Evolutionary conservation across 2,113 vertebrate genomes (phyloP).

Genomic region (Amphiprion percula): DNA sequence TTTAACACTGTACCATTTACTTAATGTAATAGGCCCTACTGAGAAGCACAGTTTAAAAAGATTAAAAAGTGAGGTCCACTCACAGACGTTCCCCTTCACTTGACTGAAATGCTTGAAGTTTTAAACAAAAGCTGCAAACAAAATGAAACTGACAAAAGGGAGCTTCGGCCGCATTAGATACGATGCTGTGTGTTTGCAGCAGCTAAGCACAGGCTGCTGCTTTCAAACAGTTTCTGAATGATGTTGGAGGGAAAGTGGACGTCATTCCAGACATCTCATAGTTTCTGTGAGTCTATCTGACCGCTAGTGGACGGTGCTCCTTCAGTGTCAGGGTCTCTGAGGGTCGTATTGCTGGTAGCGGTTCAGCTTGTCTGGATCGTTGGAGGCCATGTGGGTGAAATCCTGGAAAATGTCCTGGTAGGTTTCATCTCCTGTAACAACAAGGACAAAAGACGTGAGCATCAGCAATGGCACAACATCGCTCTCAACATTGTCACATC

Average conservation of each 20-base stretch:
- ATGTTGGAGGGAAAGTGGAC: slow-evolving; percentile 5
- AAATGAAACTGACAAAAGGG: not conserved
- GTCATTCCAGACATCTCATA: not conserved
- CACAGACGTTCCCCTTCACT: slow-evolving; percentile 31
- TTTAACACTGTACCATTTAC: slow-evolving; percentile 63
- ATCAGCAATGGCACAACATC: not conserved
- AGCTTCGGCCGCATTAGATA: not conserved
- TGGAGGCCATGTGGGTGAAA: slow-evolving; percentile 98
- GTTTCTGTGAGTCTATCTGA: not conserved
- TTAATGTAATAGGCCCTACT: slow-evolving; percentile 13
- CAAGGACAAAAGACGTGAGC: slow-evolving; percentile 3
- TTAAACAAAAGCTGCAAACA: not conserved
- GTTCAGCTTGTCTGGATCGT: slow-evolving; percentile 96
- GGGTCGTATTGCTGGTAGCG: slow-evolving; percentile 91
- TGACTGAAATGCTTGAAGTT: slow-evolving; percentile 5
- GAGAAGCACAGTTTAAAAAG: slow-evolving; percentile 19
- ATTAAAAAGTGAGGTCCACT: slow-evolving; percentile 19
- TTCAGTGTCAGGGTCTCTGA: slow-evolving; percentile 83
- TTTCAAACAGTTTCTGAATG: not conserved
- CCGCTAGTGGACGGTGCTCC: not conserved
- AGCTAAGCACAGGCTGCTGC: not conserved
- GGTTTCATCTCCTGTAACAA: slow-evolving; percentile 92
- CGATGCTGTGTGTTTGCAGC: too few relatives aligned
- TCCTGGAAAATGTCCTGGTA: slow-evolving; percentile 99
- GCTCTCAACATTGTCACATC: not conserved